Base-by-base conservation (phyloP, 2,113 vertebrate genomes). In the Phalacrocorax aristotelis region DNA sequence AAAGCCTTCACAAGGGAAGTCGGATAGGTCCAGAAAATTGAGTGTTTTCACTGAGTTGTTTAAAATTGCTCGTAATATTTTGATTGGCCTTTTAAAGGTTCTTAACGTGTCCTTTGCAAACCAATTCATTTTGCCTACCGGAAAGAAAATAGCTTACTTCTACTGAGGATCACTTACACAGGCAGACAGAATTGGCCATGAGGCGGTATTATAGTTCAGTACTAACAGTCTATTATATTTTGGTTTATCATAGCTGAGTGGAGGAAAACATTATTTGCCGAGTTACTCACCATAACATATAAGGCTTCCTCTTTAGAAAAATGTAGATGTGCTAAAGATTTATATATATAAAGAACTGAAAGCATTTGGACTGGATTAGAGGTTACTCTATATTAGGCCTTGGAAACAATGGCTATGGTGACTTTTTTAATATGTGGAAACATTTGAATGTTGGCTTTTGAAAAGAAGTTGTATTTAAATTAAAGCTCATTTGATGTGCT, bases 391-490 rank as follows among this genome's bases (percentile, higher is more conserved):
- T 92, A 46, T 64, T 83, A 66, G 88, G 89, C 88, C 95, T 97
- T 84, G 95, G 93, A 94, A 89, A 84, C 42, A 70, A 57, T 96
- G 83, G 82, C 93, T 96, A 58, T 86, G 89, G 95, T 97, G 84
- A 93, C 93, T 95, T 97, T 97, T 98, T 96, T 90, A 96, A 75
- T 90, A 91, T 90, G 95, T 98, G 95, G 95, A 97, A 98, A 97
- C 78, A 91, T 96, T 97, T 97, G 95, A 97, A 85, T 95, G 97
- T 97, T 96, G 94, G 94, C 93, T 93, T 97, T 97, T 0, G 13
- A 90, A 64, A 96, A 91, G 92, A 97, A 97, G 77, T 97, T 97
- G 96, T 96, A 95, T 97, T 97, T 96, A 97, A 96, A 97, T 95
- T 96, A 97, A 96, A 89, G 91, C 91, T 97, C 92, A 96, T 97